Conservation (phyloP, 2,888 invertebrate genomes). For the Mythimna albipuncta region DNA sequence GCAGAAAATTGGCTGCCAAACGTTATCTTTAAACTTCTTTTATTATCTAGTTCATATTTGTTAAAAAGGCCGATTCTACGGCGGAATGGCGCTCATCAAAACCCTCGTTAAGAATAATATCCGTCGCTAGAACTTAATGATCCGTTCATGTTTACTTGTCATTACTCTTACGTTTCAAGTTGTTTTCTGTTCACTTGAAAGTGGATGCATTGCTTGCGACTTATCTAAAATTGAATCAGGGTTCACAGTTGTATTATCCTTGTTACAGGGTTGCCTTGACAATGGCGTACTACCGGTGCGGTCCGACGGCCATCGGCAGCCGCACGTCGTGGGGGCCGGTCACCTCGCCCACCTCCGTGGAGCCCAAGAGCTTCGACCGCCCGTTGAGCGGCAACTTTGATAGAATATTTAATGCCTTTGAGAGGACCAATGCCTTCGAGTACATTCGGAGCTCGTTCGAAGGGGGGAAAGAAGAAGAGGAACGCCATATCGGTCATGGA, state of each 20-base stretch:
- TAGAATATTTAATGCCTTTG: slow-evolving; percentile 88
- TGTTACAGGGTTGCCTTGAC: slow-evolving; percentile 73
- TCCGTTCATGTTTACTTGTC: slow-evolving; percentile 35
- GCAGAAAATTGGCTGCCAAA: slow-evolving; percentile 54
- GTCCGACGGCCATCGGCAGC: slow-evolving; percentile 86
- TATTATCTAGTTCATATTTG: slow-evolving; percentile 48
- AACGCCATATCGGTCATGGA: slow-evolving; percentile 81
- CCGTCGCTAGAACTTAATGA: slow-evolving; percentile 20
- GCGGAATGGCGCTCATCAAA: slow-evolving; percentile 37
- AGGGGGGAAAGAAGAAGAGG: slow-evolving; percentile 71
- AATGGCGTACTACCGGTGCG: slow-evolving; percentile 88
- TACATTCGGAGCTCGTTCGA: slow-evolving; percentile 78
- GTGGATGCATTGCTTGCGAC: slow-evolving; percentile 8
- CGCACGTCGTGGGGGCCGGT: slow-evolving; percentile 92
- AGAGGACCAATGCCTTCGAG: slow-evolving; percentile 88
- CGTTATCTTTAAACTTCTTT: slow-evolving; percentile 54
- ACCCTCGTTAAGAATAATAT: slow-evolving; percentile 44
- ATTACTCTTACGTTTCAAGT: slow-evolving; percentile 19
- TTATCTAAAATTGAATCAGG: slow-evolving; percentile 37
- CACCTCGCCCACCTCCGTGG: slow-evolving; percentile 82
- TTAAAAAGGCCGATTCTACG: slow-evolving; percentile 29
- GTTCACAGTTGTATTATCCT: slow-evolving; percentile 55
- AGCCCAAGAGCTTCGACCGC: slow-evolving; percentile 81
- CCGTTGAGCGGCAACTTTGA: slow-evolving; percentile 88
- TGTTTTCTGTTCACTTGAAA: slow-evolving; percentile 32